phyloP scores from a whole-genome alignment of 2,113 vertebrate genomes.

The Ceuthmochares aereus region DNA sequence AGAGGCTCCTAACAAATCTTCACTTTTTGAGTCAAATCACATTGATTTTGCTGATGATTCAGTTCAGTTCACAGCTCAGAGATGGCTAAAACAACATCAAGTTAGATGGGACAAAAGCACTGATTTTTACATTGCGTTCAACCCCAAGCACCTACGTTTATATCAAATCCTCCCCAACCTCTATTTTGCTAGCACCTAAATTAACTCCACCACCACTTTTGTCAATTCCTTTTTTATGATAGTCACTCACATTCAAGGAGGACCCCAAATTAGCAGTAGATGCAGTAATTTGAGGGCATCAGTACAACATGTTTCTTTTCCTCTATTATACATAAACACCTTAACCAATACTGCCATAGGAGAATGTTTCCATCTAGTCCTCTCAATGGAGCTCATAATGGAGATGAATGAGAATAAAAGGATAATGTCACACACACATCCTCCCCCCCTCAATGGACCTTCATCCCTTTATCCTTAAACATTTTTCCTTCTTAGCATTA shows the following conservation, averaged over 20 bases:
- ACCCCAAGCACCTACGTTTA: neutral
- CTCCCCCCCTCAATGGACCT: fast-evolving
- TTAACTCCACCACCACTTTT: neutral
- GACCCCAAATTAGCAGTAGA: neutral
- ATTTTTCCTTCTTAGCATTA: neutral
- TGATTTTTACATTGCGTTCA: neutral
- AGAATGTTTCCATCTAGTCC: neutral
- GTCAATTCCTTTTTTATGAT: fast-evolving
- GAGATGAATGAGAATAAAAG: neutral
- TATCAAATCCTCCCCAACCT: neutral
- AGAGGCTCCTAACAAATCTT: neutral
- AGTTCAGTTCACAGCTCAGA: neutral
- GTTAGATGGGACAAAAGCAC: neutral
- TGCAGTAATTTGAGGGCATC: neutral
- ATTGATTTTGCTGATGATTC: neutral
- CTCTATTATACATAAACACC: neutral
- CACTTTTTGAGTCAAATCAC: neutral
- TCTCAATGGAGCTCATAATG: neutral
- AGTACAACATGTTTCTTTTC: neutral
- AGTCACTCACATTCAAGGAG: neutral
- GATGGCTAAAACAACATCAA: neutral
- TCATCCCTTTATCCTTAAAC: neutral
- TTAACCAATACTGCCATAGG: neutral
- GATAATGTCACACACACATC: neutral
- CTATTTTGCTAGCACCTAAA: neutral